Evolutionary conservation across 2,797 vertebrate genomes (phyloP), one percentile per base, ranked within the genome.

Genomic region (Scleropages formosus): DNA sequence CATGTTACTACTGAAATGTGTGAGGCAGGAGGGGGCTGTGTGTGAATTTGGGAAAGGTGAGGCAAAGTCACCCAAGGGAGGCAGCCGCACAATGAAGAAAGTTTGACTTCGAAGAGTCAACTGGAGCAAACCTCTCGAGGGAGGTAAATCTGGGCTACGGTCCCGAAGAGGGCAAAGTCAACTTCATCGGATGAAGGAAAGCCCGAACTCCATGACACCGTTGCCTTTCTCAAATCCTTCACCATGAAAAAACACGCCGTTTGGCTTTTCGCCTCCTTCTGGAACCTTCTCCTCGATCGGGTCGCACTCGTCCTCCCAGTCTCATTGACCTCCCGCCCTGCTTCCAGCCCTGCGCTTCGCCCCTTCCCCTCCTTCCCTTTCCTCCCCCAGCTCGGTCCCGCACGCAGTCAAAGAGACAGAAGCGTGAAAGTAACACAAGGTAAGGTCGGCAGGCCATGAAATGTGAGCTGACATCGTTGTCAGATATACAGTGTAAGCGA

Each of bases 171-270:
- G 9, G 53, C 53, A 56, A 56, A 18, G 18, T 12, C 18, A 56
- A 1, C 53, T n/a, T 39, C 11, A 10, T 12, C 9, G 1, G 4
- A 10, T 18, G 15, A 3, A 4, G 67, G 13, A 56, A 56, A 56
- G 68, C 18, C 24, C 16, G 31, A 49, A 27, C 49, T 53, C n/a
- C 49, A 10, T 22, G 47, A 4, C 22, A 46, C 49, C 22, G 49
- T 24, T 56, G 68, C 66, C 68, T 60, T 75, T 77, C 68, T 70
- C 74, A 77, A 72, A 72, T 76, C 73, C 75, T 81, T 68, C 74
- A 74, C 75, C 77, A 75, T 16, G 20, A 72, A 47, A 51, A 26
- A 65, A 8, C 44, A 24, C 61, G 56, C 24, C 27, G 22, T 39
- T 72, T 24, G 56, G 18, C n/a, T 44, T 20, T 27, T 49, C 44